Conservation (phyloP, 2,113 vertebrate genomes). For the Planiliza haematocheilus region DNA sequence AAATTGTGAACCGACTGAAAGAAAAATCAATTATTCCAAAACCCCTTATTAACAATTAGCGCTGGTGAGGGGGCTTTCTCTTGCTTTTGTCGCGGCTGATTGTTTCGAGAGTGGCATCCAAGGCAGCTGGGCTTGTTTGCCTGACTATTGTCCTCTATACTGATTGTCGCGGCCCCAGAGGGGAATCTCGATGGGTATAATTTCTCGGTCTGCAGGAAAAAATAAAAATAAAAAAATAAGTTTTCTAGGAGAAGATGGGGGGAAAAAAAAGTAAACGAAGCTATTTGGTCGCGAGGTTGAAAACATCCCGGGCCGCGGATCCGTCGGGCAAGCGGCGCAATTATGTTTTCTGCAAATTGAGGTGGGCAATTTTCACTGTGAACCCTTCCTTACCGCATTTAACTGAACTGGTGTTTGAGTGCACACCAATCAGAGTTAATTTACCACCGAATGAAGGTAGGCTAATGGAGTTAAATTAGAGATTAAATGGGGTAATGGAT, state of each 20-base stretch:
- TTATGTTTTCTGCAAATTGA: too few relatives aligned
- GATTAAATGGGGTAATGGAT: constrained; percentile 2
- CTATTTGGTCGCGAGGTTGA: not conserved
- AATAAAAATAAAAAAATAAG: too few relatives aligned
- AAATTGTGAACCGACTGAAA: constrained; percentile 76
- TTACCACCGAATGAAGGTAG: constrained; percentile 10
- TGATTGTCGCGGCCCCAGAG: constrained; percentile 44
- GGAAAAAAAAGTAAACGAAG: constrained; percentile 15
- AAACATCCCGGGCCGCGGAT: too few relatives aligned
- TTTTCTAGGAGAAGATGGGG: constrained; percentile 36
- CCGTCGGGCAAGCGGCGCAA: too few relatives aligned
- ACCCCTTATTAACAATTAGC: constrained; percentile 77
- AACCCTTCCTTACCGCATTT: not conserved
- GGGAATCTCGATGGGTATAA: constrained; percentile 29
- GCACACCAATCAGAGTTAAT: constrained; percentile 15
- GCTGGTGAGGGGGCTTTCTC: constrained; percentile 55
- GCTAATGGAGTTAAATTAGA: constrained; percentile 1
- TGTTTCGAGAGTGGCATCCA: constrained; percentile 64
- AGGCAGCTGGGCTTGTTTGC: constrained; percentile 65
- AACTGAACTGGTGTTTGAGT: constrained; percentile 3
- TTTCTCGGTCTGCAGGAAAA: constrained; percentile 38
- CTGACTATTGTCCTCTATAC: constrained; percentile 54
- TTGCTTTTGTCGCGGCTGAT: constrained; percentile 70
- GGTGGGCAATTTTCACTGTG: not conserved
- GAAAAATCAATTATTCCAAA: constrained; percentile 78